Evolutionary conservation across 1,140 invertebrate species (phyloP).

Genomic region (Ruditapes philippinarum): DNA sequence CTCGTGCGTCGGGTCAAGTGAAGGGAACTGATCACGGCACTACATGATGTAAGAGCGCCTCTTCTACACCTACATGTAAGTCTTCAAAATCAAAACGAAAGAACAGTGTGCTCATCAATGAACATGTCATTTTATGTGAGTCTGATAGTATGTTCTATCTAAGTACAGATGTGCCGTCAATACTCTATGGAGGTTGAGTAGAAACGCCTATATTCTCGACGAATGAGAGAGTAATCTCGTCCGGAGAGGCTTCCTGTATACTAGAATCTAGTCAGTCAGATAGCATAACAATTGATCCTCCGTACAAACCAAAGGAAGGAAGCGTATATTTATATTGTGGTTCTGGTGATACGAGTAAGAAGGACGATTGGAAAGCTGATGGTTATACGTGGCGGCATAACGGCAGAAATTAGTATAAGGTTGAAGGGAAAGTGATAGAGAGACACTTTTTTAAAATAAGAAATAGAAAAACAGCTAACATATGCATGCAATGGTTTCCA

Average conservation of each 20-base stretch:
- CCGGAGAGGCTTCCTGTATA: conserved; percentile 20
- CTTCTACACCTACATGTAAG: too few species aligned
- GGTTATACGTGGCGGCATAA: conserved; percentile 47
- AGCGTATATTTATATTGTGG: conserved; percentile 30
- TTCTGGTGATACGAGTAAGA: background rate
- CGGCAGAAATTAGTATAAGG: conserved; percentile 9
- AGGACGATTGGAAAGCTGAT: conserved; percentile 44
- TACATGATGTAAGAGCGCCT: too few species aligned
- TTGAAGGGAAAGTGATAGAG: conserved; percentile 16
- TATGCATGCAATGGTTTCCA: conserved; percentile 19
- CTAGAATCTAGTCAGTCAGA: conserved; percentile 4
- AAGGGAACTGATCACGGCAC: too few species aligned
- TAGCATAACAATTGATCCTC: conserved; percentile 8
- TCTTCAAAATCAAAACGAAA: too few species aligned
- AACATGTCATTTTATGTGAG: background rate
- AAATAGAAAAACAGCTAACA: background rate
- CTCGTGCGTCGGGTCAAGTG: background rate
- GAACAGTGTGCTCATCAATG: too few species aligned
- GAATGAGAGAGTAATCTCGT: background rate
- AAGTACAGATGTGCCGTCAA: background rate
- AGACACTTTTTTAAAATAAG: conserved; percentile 31
- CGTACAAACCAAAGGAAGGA: conserved; percentile 28
- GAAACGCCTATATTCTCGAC: conserved; percentile 6
- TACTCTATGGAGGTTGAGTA: background rate
- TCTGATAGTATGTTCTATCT: background rate